Percentiles rank a stretch among this genome's conserved stretches.
Evolutionary conservation across 2,888 invertebrate genomes (phyloP).

Genomic region (Acleris holmiana): DNA sequence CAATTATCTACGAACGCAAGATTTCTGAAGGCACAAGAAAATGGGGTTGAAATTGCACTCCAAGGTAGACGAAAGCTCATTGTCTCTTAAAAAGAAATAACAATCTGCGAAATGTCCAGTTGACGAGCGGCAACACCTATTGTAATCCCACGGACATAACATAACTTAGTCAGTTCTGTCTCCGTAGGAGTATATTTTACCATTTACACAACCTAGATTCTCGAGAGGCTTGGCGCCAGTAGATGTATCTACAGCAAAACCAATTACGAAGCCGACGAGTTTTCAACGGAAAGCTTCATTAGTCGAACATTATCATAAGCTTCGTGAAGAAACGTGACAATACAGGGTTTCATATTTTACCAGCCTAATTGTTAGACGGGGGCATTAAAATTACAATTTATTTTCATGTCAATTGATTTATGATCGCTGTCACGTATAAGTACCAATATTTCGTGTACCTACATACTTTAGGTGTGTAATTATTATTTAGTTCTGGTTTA

Average conservation of each 20-base stretch:
- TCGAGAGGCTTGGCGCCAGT: slow-evolving; percentile 30
- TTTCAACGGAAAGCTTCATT: slow-evolving; percentile 13
- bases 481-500: no score
- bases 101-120: no score
- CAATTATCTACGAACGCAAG: no score
- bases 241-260: slow-evolving; percentile 26
- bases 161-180: slow-evolving; percentile 10
- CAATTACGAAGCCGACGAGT: slow-evolving; percentile 22
- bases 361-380: slow-evolving; percentile 20
- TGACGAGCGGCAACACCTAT: no score
- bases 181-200: slow-evolving; percentile 17
- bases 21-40: no score
- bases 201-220: slow-evolving; percentile 31
- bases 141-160: background rate
- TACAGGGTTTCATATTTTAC: slow-evolving; percentile 17
- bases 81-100: no score
- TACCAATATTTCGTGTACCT: background rate
- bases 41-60: no score
- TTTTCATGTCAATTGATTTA: slow-evolving; percentile 27
- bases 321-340: slow-evolving; percentile 13
- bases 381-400: slow-evolving; percentile 24
- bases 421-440: slow-evolving; percentile 14
- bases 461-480: no score
- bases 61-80: no score
- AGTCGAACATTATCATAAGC: slow-evolving; percentile 11